A percentile compares a stretch with the other conserved stretches of the same genome.
phyloP scores from a whole-genome alignment of 2,888 invertebrate species.

The Acronicta psi region DNA sequence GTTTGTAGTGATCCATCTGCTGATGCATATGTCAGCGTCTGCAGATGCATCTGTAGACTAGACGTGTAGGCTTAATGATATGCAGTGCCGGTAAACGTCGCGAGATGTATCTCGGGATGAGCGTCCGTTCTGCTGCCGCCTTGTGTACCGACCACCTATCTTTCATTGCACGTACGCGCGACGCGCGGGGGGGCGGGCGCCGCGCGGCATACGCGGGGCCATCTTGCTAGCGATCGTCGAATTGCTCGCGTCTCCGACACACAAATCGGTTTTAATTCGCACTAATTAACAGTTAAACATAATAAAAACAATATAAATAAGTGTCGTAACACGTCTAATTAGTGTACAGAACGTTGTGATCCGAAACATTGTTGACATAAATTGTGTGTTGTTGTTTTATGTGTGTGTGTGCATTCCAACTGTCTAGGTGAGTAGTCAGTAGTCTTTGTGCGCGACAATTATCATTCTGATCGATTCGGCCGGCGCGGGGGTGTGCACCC shows the following conservation, averaged over 20 bases:
- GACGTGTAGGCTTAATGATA: too few relatives aligned
- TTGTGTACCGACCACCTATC: conserved; percentile 84
- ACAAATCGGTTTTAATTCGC: conserved; percentile 84
- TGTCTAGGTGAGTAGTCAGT: conserved; percentile 86
- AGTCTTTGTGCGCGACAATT: conserved; percentile 89
- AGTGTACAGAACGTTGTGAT: conserved; percentile 64
- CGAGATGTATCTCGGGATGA: conserved; percentile 68
- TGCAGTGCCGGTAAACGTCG: conserved; percentile 20
- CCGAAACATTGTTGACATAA: conserved; percentile 74
- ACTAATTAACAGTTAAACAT: conserved; percentile 83
- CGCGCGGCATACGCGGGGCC: conserved; percentile 85
- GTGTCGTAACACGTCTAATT: conserved; percentile 65
- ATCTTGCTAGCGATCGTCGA: conserved; percentile 87
- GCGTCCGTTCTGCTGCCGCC: conserved; percentile 67
- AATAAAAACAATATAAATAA: conserved; percentile 70
- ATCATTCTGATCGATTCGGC: conserved; percentile 88
- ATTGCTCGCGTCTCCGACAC: conserved; percentile 85
- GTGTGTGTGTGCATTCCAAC: conserved; percentile 84
- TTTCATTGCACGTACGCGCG: conserved; percentile 89
- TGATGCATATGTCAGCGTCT: too few relatives aligned
- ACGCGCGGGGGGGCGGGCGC: conserved; percentile 81
- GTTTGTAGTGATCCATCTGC: too few relatives aligned
- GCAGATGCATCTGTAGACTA: too few relatives aligned
- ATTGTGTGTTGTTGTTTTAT: conserved; percentile 80
- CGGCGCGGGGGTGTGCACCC: conserved; percentile 84